Evolutionary conservation across 1,140 invertebrate species (phyloP).

Genomic region (Theocolax elegans): DNA sequence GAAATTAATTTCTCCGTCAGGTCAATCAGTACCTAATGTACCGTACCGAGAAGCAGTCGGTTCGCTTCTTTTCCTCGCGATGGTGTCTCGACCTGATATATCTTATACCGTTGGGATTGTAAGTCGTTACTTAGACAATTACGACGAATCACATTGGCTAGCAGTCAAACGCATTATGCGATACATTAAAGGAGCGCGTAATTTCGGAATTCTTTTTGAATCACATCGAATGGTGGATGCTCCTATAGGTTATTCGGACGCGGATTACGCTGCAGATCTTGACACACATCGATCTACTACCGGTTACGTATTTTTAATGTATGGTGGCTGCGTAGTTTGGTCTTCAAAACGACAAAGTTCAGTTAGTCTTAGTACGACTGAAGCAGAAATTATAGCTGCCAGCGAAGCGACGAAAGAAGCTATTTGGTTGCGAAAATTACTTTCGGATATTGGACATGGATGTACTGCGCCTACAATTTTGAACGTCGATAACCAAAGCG

Average conservation of each 20-base stretch:
- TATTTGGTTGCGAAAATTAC: conserved; percentile 29
- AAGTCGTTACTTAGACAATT: conserved; percentile 53
- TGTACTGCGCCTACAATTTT: conserved; percentile 19
- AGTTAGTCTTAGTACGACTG: too few species aligned
- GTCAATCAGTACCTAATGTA: too few species aligned
- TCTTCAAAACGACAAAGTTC: conserved; percentile 53
- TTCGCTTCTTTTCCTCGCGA: conserved; percentile 58
- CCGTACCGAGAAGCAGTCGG: conserved; percentile 43
- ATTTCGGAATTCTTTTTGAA: conserved; percentile 43
- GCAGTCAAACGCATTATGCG: conserved; percentile 58
- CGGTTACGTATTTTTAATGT: conserved; percentile 38
- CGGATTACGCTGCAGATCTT: conserved; percentile 43
- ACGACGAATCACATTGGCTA: conserved; percentile 51
- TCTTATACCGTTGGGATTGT: conserved; percentile 55
- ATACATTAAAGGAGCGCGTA: conserved; percentile 59
- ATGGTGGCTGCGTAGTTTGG: conserved; percentile 50
- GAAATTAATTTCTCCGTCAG: too few species aligned
- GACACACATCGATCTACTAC: conserved; percentile 43
- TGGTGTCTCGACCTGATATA: conserved; percentile 59
- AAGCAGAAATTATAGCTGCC: too few species aligned
- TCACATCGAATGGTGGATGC: not conserved
- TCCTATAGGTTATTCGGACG: conserved; percentile 38
- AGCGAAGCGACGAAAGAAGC: conserved; percentile 56
- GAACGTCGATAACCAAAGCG: conserved; percentile 48
- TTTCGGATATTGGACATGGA: conserved; percentile 34